Base-by-base conservation (phyloP, 2,113 vertebrate genomes). In the Ibidorhyncha struthersii region DNA sequence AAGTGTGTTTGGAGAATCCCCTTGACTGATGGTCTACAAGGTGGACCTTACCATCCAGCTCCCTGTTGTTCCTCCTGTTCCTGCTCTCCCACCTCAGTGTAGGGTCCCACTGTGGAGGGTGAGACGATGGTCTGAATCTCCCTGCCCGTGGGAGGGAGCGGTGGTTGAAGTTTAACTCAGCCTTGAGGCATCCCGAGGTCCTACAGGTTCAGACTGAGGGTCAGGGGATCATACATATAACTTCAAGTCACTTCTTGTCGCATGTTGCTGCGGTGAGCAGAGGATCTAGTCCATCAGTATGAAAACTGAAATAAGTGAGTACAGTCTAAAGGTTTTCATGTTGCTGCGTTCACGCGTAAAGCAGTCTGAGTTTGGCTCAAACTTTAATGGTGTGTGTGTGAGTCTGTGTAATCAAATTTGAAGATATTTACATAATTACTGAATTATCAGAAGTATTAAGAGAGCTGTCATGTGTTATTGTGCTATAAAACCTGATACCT, bases 351-450 rank as follows among this genome's bases (percentile, higher is more conserved):
- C 50, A 72, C 10, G 8, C 2, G 3, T 47, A 49, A 62, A 82
- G 73, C 69, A 61, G 23, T 62, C 63, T 71, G 61, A 95, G 55
- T 69, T 96, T 76, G 62, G 36, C 73, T 91, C n/a, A 82, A 70
- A 52, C 16, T 56, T 83, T 66, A 65, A 6, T 76, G 91, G 22
- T 9, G 22, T 10, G 40, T 65, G 13, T 41, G 29, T 72, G 55
- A 49, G 29, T 77, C 40, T 89, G 40, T 87, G 65, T 86, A 95
- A 88, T 91, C 81, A 71, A 93, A 87, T 85, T 77, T 47, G 74
- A 84, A 88, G 20, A 17, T 56, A 94, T 94, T 95, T 96, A 58
- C 87, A 88, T 95, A 97, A 95, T 95, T 95, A 92, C 76, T 90
- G 84, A 88, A 88, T 20, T 59, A 93, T 77, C 34, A 3, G 53